Conservation (phyloP, 2,888 invertebrate genomes). For the Orthosia gracilis region DNA sequence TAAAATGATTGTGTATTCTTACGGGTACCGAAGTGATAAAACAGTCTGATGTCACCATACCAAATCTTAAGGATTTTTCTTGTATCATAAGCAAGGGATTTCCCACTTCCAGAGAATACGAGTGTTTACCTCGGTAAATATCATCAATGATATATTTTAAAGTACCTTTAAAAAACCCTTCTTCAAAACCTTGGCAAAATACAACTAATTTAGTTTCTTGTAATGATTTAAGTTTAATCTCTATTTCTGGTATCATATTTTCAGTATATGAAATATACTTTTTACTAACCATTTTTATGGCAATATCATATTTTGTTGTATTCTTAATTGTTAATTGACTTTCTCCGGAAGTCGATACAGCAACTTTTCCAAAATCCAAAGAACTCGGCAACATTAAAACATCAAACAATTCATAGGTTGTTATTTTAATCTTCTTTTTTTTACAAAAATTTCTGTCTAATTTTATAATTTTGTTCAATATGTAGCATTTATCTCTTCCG, state of each 20-base stretch:
- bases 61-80: constrained; percentile 84
- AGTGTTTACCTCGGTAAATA: constrained; percentile 78
- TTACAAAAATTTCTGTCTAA: constrained; percentile 75
- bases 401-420: constrained; percentile 78
- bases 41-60: constrained; percentile 85
- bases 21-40: constrained; percentile 84
- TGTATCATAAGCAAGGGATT: constrained; percentile 77
- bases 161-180: constrained; percentile 76
- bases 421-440: constrained; percentile 61
- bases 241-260: constrained; percentile 69
- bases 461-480: constrained; percentile 53
- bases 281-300: constrained; percentile 74
- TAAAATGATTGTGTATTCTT: constrained; percentile 82
- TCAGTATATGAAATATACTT: constrained; percentile 77
- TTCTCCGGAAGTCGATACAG: constrained; percentile 78
- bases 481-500: constrained; percentile 73
- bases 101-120: constrained; percentile 78
- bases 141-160: constrained; percentile 82
- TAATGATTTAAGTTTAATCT: constrained; percentile 75
- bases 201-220: constrained; percentile 72
- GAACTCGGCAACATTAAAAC: constrained; percentile 77
- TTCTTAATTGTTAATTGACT: constrained; percentile 79
- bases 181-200: constrained; percentile 75
- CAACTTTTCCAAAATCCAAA: constrained; percentile 84
- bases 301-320: constrained; percentile 77